These are phyloP conservation scores for Listronotus bonariensis DNA, from an alignment of 1,140 invertebrate species.

Conservation along the genomic window DNA sequence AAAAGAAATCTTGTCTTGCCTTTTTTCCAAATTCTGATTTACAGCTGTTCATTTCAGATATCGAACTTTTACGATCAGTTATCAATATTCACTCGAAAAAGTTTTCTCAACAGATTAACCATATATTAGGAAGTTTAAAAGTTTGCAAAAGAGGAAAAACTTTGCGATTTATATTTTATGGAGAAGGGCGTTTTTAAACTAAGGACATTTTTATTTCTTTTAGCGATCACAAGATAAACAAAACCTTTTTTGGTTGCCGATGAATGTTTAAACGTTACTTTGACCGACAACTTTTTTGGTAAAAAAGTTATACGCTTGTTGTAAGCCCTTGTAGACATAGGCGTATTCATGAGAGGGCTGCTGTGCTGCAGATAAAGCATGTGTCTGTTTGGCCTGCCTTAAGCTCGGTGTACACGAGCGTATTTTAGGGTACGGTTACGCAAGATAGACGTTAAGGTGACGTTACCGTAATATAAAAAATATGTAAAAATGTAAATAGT, in stretches of 20 bases:
- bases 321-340: too few relatives aligned
- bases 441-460: too few relatives aligned
- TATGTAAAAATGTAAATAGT: too few relatives aligned
- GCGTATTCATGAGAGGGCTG: too few relatives aligned
- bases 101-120: conserved; percentile 35
- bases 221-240: conserved; percentile 24
- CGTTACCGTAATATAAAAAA: too few relatives aligned
- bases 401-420: too few relatives aligned
- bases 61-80: conserved; percentile 36
- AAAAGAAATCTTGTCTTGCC: not conserved
- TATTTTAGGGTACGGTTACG: too few relatives aligned
- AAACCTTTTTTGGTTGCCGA: conserved; percentile 8
- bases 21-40: conserved; percentile 2
- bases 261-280: too few relatives aligned
- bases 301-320: too few relatives aligned
- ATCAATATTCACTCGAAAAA: conserved; percentile 38
- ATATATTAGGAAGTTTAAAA: conserved; percentile 35
- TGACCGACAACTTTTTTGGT: too few relatives aligned
- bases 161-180: conserved; percentile 36
- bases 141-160: conserved; percentile 26
- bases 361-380: too few relatives aligned
- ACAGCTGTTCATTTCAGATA: conserved; percentile 35
- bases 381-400: too few relatives aligned
- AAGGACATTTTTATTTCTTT: conserved; percentile 17
- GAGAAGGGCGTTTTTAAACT: conserved; percentile 25